Percentiles rank a stretch among this genome's conserved stretches.
These are phyloP conservation scores for Pediacus dermestoides DNA, from an alignment of 2,888 invertebrate genomes.

Conservation along the genomic window DNA sequence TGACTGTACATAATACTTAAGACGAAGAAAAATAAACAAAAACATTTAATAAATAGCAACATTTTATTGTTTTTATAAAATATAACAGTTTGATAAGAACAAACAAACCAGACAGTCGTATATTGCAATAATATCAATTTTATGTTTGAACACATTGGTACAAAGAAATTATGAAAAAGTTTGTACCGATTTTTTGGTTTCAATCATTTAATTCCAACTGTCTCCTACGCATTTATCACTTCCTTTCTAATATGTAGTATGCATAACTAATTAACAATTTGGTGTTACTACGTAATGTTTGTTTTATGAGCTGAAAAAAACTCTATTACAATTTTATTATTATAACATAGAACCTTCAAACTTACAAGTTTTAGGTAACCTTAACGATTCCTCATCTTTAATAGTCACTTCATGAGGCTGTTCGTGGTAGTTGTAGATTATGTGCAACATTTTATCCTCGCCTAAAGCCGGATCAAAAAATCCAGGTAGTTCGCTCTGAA, in stretches of 20 bases:
- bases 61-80: slow-evolving; percentile 32
- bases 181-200: slow-evolving; percentile 22
- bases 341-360: slow-evolving; percentile 22
- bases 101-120: slow-evolving; percentile 17
- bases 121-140: slow-evolving; percentile 19
- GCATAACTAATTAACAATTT: too few relatives aligned
- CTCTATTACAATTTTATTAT: slow-evolving; percentile 10
- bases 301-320: slow-evolving; percentile 44
- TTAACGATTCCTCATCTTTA: slow-evolving; percentile 74
- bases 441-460: slow-evolving; percentile 81
- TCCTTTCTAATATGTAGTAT: slow-evolving; percentile 15
- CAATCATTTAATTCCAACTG: slow-evolving; percentile 16
- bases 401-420: slow-evolving; percentile 76
- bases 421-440: slow-evolving; percentile 82
- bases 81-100: slow-evolving; percentile 22
- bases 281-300: slow-evolving; percentile 43
- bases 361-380: slow-evolving; percentile 73
- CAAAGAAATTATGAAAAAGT: slow-evolving; percentile 24
- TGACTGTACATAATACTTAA: too few relatives aligned
- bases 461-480: slow-evolving; percentile 96
- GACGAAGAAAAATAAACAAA: neutral
- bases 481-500: slow-evolving; percentile 89
- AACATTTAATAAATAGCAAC: slow-evolving; percentile 25
- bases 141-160: slow-evolving; percentile 29
- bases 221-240: slow-evolving; percentile 29